Percentiles rank a stretch among this genome's conserved stretches.
These are phyloP conservation scores for Triplophysa siluroides DNA, from an alignment of 2,113 vertebrate species.

Conservation along the genomic window DNA sequence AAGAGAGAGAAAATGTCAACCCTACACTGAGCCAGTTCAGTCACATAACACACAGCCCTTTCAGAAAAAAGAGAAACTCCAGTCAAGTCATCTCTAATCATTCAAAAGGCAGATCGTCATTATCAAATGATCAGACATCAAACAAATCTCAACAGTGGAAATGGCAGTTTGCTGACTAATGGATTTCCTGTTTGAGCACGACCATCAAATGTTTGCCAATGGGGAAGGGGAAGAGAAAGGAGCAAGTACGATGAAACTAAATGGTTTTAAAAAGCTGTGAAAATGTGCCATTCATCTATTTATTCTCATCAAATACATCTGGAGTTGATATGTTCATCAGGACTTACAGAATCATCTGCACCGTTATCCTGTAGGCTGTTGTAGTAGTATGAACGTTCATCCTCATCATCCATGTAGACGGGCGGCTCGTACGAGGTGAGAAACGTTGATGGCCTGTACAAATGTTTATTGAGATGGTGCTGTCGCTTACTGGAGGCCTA, in stretches of 20 bases:
- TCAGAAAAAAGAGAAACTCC: background rate
- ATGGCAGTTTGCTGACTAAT: slow-evolving; percentile 26
- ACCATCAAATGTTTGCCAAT: slow-evolving; percentile 33
- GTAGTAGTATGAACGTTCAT: slow-evolving; percentile 87
- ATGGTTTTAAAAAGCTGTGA: background rate
- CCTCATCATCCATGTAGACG: slow-evolving; percentile 98
- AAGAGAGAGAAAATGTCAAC: slow-evolving; percentile 50
- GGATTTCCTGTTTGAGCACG: slow-evolving; percentile 23
- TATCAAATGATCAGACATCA: slow-evolving; percentile 30
- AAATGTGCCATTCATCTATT: background rate
- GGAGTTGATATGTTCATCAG: background rate
- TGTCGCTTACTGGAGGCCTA: slow-evolving; percentile 94
- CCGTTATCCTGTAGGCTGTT: slow-evolving; percentile 79
- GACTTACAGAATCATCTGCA: slow-evolving; percentile 83
- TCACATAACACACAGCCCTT: background rate
- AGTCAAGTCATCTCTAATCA: slow-evolving; percentile 9
- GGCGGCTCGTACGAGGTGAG: slow-evolving; percentile 97
- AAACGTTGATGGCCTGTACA: slow-evolving; percentile 97
- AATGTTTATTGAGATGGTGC: slow-evolving; percentile 97
- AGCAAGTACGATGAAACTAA: background rate
- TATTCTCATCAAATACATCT: background rate
- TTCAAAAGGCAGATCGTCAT: background rate
- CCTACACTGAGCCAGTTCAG: background rate
- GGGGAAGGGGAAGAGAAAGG: slow-evolving; percentile 23
- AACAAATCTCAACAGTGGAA: slow-evolving; percentile 25